Evolutionary conservation across 2,113 vertebrate genomes (phyloP).

Genomic region (Arvicanthis niloticus): DNA sequence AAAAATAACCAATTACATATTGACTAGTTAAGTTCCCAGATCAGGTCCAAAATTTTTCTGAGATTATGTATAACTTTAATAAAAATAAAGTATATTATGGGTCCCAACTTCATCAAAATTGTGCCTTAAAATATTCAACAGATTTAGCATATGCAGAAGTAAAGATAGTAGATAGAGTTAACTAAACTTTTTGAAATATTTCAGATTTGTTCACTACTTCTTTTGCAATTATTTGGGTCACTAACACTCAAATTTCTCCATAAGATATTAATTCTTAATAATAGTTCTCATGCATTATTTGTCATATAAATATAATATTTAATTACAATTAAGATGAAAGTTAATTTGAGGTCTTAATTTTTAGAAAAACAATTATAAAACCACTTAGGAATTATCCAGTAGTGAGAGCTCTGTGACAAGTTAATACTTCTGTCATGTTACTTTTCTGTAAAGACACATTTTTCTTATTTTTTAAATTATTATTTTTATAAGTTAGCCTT

Average conservation of each 20-base stretch:
- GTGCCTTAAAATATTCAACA: background rate
- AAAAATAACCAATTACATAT: constrained; percentile 44
- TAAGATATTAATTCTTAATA: background rate
- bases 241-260: background rate
- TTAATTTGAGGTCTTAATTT: background rate
- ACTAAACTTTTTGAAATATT: background rate
- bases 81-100: background rate
- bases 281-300: background rate
- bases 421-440: background rate
- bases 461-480: background rate
- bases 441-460: background rate
- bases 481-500: background rate
- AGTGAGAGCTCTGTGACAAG: background rate
- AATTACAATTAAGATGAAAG: background rate
- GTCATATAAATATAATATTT: background rate
- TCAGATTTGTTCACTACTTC: background rate
- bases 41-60: background rate
- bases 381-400: background rate
- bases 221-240: background rate
- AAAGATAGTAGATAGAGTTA: rapidly evolving
- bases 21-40: constrained; percentile 21
- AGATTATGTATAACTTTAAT: background rate
- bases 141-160: background rate
- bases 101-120: background rate
- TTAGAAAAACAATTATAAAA: background rate